These are phyloP conservation scores for Nebria salina DNA, from an alignment of 2,888 invertebrate species.

Conservation along the genomic window DNA sequence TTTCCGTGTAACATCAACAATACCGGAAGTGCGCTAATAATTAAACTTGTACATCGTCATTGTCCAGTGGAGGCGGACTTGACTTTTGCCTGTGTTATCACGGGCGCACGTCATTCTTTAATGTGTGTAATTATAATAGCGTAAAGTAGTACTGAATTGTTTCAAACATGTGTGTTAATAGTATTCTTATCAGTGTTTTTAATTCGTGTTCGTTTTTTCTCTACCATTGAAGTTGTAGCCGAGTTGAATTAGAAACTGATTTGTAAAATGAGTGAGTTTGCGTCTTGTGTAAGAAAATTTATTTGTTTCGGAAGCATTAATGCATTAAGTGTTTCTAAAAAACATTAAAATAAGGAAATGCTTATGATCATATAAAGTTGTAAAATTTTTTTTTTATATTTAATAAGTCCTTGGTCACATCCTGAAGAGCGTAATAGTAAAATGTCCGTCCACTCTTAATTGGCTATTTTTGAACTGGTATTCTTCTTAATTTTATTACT, in stretches of 20 bases:
- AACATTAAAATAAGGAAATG: constrained; percentile 1
- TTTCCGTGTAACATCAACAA: background rate
- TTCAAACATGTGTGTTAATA: too few relatives aligned
- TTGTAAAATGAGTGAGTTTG: background rate
- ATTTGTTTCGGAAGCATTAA: background rate
- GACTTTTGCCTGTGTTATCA: background rate
- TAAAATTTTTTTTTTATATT: background rate
- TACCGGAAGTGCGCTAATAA: background rate
- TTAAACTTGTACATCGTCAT: background rate
- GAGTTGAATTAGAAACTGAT: background rate
- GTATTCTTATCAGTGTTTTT: too few relatives aligned
- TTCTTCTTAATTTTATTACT: constrained; percentile 34
- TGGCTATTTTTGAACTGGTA: background rate
- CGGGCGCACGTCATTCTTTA: background rate
- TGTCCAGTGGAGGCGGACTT: background rate
- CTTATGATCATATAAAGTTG: background rate
- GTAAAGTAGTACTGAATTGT: background rate
- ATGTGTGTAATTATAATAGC: background rate
- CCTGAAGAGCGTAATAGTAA: constrained; percentile 27
- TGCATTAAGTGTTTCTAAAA: background rate
- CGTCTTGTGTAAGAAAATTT: background rate
- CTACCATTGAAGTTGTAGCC: too few relatives aligned
- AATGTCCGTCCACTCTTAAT: constrained; percentile 15
- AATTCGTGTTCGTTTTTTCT: too few relatives aligned
- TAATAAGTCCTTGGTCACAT: constrained; percentile 35